phyloP scores from a whole-genome alignment of 1,140 invertebrate genomes.

The Sarcophaga bullata region DNA sequence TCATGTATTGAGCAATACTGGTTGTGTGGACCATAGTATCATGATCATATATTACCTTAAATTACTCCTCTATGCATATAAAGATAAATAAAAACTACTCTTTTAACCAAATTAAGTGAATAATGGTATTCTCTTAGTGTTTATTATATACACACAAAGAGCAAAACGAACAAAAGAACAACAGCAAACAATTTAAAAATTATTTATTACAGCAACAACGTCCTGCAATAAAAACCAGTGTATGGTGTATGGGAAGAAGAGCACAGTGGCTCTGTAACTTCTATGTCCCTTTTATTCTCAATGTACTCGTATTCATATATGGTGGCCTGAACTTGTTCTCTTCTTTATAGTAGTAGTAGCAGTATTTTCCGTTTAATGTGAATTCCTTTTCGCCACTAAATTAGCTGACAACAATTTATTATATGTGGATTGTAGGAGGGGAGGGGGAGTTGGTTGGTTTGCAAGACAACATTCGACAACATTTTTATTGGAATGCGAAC shows the following conservation, averaged over 20 bases:
- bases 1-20: too few species aligned
- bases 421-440: neutral
- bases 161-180: neutral
- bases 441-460: too few species aligned
- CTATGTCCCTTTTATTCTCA: neutral
- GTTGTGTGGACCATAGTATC: too few species aligned
- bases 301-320: neutral
- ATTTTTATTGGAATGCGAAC: neutral
- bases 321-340: conserved; percentile 22
- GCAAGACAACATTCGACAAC: neutral
- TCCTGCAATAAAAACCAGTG: neutral
- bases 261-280: neutral
- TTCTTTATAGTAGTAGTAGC: neutral
- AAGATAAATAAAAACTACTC: too few species aligned
- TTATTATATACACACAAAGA: too few species aligned
- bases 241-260: neutral
- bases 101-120: too few species aligned
- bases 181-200: neutral
- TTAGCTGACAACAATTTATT: neutral
- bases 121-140: too few species aligned
- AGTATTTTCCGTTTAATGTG: conserved; percentile 3
- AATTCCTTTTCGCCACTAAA: neutral
- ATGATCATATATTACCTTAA: too few species aligned
- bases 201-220: neutral
- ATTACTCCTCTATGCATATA: too few species aligned